phyloP scores from a whole-genome alignment of 2,888 invertebrate genomes.

The Balanococcus diminutus region DNA sequence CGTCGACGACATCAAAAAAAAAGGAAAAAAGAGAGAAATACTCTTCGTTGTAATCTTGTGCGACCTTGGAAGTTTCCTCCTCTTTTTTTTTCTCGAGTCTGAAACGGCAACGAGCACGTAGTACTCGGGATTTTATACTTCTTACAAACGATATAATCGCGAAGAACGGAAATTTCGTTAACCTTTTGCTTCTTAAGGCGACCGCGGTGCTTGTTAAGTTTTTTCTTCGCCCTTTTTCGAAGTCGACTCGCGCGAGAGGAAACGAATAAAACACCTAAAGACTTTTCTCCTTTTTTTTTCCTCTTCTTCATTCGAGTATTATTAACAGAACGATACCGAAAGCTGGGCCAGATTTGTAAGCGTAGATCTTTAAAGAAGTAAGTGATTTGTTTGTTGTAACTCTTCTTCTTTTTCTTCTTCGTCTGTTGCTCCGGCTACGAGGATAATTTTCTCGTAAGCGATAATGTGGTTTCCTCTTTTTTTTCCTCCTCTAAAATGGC shows the following conservation, averaged over 20 bases:
- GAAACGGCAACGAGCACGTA: neutral
- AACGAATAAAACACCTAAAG: neutral
- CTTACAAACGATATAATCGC: slow-evolving; percentile 23
- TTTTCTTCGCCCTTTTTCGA: neutral
- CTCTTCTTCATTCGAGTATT: neutral
- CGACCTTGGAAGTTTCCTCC: neutral
- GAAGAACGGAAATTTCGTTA: neutral
- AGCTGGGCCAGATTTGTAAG: neutral
- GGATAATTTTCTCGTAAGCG: too few species aligned
- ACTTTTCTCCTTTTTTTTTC: neutral
- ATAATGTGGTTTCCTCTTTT: too few species aligned
- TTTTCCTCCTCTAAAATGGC: neutral
- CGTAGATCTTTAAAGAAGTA: neutral
- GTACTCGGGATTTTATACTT: neutral
- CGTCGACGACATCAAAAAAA: neutral
- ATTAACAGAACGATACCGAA: neutral
- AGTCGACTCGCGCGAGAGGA: neutral
- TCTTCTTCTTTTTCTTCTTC: neutral
- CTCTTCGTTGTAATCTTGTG: neutral
- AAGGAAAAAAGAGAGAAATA: neutral
- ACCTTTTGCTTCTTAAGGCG: neutral
- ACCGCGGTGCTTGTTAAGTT: neutral
- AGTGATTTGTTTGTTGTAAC: neutral
- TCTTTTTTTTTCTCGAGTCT: neutral
- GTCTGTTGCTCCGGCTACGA: neutral